Conservation (phyloP, 2,888 invertebrate genomes). For the Lasioglossum marginatum region DNA sequence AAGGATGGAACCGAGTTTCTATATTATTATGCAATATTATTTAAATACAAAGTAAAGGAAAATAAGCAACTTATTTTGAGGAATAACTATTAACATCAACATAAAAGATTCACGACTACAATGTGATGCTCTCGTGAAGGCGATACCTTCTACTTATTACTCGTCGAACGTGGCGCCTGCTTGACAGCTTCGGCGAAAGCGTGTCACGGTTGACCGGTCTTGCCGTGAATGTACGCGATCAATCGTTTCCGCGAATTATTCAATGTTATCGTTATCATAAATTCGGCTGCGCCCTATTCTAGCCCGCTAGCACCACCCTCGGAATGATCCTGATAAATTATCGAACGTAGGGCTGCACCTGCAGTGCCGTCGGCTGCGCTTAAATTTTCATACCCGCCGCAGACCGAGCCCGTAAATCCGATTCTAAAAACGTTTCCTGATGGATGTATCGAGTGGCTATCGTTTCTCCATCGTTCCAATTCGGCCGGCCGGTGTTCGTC, state of each 20-base stretch:
- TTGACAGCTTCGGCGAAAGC: conserved; percentile 18
- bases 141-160: conserved; percentile 42
- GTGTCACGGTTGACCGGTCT: conserved; percentile 36
- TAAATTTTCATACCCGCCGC: conserved; percentile 64
- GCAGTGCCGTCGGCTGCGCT: conserved; percentile 57
- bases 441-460: conserved; percentile 53
- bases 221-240: conserved; percentile 55
- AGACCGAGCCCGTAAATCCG: conserved; percentile 45
- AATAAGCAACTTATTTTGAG: no score
- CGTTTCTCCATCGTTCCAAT: conserved; percentile 49
- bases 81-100: not conserved
- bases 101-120: not conserved
- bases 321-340: conserved; percentile 75
- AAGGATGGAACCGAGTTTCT: no score
- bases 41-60: no score
- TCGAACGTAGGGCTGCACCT: conserved; percentile 53
- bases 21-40: no score
- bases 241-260: conserved; percentile 71
- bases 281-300: conserved; percentile 66
- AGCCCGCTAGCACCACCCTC: conserved; percentile 57
- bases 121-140: not conserved
- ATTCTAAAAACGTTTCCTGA: conserved; percentile 58
- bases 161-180: conserved; percentile 36
- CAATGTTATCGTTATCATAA: conserved; percentile 74
- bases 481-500: conserved; percentile 49